phyloP scores from a whole-genome alignment of 2,888 invertebrate species.

The Aspidiotus rigidus region DNA sequence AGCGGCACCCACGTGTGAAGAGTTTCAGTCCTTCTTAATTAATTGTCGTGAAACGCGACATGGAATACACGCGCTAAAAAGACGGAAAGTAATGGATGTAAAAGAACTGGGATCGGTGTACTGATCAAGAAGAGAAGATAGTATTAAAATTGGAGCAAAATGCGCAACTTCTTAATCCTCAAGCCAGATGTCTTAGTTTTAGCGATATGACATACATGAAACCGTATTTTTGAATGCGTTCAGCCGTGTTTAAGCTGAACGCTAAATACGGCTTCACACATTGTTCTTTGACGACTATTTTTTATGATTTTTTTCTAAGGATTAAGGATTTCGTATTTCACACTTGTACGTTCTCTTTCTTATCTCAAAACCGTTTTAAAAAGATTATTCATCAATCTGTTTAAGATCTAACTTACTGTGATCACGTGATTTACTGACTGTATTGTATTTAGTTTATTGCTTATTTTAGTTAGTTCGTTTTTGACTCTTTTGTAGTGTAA shows the following conservation, averaged over 20 bases:
- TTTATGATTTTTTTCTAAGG: not conserved
- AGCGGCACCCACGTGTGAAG: not conserved
- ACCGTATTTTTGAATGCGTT: constrained; percentile 11
- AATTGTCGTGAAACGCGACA: not conserved
- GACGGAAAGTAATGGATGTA: constrained; percentile 1
- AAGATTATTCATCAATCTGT: not conserved
- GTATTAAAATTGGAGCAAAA: constrained; percentile 6
- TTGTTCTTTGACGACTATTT: constrained; percentile 5
- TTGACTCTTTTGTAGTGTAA: too few relatives aligned
- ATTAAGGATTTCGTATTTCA: not conserved
- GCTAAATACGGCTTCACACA: constrained; percentile 2
- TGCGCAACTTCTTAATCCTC: constrained; percentile 3
- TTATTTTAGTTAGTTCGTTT: too few relatives aligned
- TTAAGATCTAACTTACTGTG: not conserved
- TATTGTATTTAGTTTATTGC: constrained; percentile 1
- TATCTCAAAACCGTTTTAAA: constrained; percentile 1
- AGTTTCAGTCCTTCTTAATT: not conserved
- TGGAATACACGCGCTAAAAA: not conserved
- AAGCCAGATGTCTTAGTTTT: not conserved
- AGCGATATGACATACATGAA: constrained; percentile 2
- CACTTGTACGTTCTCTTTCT: constrained; percentile 1
- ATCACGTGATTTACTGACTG: not conserved
- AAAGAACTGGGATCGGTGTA: not conserved
- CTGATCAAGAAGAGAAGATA: constrained; percentile 1
- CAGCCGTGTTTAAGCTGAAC: constrained; percentile 10